Evolutionary conservation across 2,113 vertebrate genomes (phyloP), one percentile per base, ranked within the genome.

Genomic region (Ammospiza caudacuta): DNA sequence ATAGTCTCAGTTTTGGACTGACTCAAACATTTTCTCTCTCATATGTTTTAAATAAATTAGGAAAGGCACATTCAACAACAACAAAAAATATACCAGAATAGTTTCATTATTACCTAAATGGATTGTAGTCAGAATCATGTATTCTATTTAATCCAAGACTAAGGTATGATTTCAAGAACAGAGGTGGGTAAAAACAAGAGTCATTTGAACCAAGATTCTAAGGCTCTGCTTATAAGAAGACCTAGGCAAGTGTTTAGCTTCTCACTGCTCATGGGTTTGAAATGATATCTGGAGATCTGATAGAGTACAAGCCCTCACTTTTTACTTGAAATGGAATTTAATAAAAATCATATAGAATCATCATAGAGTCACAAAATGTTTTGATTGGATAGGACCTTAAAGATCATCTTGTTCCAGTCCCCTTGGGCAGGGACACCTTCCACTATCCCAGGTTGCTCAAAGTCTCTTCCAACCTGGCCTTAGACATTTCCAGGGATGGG

Each of bases 401-500:
- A 6, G 13, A 31, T 46, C 39, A 59, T 25, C 24, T 3, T 0
- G 0, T 75, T 52, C n/a, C 13, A 41, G 1, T 1, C 15, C 12
- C 4, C 33, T 28, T 15, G 7, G 12, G 16, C 39, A 68, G 23
- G 23, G 69, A 12, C 33, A 54, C 24, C 6, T 82, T 22, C 54
- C 39, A 68, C 29, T 21, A 0, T 0, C 4, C 46, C 62, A 83
- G n/a, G 1, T 3, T 61, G 9, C n/a, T 35, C 62, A 3, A 2
- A 89, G 39, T 21, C 29, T 25, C 62, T 75, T 75, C 46, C 62
- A 68, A 0, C 20, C n/a, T 68, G 69, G 46, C 13, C 28, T 46
- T 0, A 19, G 0, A 41, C 55, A 61, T 7, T 61, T 0, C 13
- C 62, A 54, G 46, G 28, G 46, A 39, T 54, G 46, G 61, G 11